Percentiles rank a stretch among this genome's conserved stretches.
Evolutionary conservation across 1,140 invertebrate genomes (phyloP).

Genomic region (Drosophila melanica): DNA sequence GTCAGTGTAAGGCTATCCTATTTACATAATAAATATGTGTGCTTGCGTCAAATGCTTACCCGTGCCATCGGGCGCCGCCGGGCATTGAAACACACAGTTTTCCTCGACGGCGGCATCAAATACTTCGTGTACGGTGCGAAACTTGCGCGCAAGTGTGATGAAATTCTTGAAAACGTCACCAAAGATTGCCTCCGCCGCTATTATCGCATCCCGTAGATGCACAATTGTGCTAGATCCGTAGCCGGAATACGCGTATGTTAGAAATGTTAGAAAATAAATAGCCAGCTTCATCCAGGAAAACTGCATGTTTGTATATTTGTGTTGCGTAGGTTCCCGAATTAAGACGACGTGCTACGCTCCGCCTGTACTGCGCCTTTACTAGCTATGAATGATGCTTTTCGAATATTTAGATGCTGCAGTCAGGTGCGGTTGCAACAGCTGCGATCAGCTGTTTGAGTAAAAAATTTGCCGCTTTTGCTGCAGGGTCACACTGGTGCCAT

Average conservation of each 20-base stretch:
- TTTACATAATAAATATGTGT: constrained; percentile 57
- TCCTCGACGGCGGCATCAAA: constrained; percentile 93
- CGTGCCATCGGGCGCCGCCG: constrained; percentile 86
- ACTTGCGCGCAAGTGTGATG: constrained; percentile 90
- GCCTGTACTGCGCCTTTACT: constrained; percentile 9
- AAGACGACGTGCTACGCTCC: background rate
- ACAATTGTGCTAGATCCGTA: constrained; percentile 90
- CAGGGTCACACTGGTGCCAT: constrained; percentile 23
- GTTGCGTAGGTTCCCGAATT: background rate
- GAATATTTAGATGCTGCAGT: constrained; percentile 35
- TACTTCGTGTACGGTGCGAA: constrained; percentile 91
- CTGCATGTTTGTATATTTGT: constrained; percentile 84
- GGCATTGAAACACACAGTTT: constrained; percentile 90
- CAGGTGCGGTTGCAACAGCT: constrained; percentile 23
- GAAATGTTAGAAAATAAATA: constrained; percentile 90
- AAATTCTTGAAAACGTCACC: constrained; percentile 90
- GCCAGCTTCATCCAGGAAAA: constrained; percentile 90
- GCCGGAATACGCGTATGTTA: constrained; percentile 91
- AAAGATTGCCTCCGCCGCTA: constrained; percentile 90
- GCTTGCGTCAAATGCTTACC: constrained; percentile 57
- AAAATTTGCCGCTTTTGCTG: background rate
- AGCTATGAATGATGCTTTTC: constrained; percentile 9
- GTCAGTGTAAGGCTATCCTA: constrained; percentile 20
- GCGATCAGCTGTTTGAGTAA: background rate
- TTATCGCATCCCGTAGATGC: constrained; percentile 91